Base-by-base conservation (phyloP, 2,113 vertebrate genomes). In the Etheostoma cragini region DNA sequence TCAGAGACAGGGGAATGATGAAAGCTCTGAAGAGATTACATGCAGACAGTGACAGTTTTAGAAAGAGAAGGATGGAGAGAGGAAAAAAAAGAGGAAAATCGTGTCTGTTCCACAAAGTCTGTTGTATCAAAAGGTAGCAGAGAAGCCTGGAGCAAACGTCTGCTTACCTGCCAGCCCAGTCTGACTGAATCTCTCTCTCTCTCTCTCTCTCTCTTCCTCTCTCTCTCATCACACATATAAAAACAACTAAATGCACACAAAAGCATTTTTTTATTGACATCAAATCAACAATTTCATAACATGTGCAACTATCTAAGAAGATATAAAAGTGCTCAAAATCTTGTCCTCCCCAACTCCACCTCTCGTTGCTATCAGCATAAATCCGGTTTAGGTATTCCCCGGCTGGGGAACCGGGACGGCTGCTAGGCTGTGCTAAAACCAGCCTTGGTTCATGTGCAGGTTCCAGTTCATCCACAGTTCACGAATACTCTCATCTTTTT, bases 61-160 rank as follows among this genome's bases (percentile, higher is more conserved):
- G 62, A 78, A 65, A 74, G 73, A 76, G 50, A 65, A 58, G 67
- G 81, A 83, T 45, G 35, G 80, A 71, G 57, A 58, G 72, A 60
- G 54, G 70, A 3, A n/a, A 56, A 57, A 78, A 73, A 68, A 52
- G 69, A 58, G 77, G 54, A 62, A 78, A 87, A 78, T 19, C 81
- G 70, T 69, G 93, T 95, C 78, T 80, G 94, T 95, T 95, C 88
- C 94, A 96, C 96, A 96, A 97, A 97, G 96, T 66, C 92, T 68
- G 92, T 90, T 86, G 91, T 96, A 97, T 97, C 96, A 97, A 97
- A 97, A 95, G 95, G 86, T 94, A 92, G 94, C 94, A 95, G 90
- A 95, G 95, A 91, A 96, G 97, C 97, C 96, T 95, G 94, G 94
- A 98, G 97, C 96, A 95, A 95, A 95, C 95, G 95, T 97, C 96